phyloP scores from a whole-genome alignment of 2,888 invertebrate genomes.

The Acanthococcus lagerstroemiae region DNA sequence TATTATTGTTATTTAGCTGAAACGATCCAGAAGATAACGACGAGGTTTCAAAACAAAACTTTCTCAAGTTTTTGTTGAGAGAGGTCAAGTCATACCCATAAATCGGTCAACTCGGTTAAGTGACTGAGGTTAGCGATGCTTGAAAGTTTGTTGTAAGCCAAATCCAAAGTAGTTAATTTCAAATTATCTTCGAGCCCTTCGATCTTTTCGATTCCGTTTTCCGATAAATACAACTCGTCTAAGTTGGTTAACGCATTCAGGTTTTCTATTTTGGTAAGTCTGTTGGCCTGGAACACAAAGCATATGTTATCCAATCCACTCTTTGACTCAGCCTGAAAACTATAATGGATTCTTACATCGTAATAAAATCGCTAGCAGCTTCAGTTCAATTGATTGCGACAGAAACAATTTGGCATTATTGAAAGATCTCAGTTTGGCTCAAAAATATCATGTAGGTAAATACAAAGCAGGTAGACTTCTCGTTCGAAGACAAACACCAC shows the following conservation, averaged over 20 bases:
- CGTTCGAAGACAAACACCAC: no score
- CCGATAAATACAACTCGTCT: conserved; percentile 83
- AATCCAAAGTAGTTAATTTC: conserved; percentile 72
- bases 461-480: no score
- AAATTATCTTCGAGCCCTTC: conserved; percentile 63
- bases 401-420: not conserved
- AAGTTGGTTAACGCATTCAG: conserved; percentile 61
- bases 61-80: not conserved
- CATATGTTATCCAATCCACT: not conserved
- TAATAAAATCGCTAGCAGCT: no score
- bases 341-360: no score
- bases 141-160: conserved; percentile 77
- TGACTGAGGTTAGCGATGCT: conserved; percentile 66
- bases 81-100: conserved; percentile 63
- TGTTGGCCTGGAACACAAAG: conserved; percentile 55
- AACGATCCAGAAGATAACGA: no score
- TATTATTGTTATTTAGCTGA: conserved; percentile 82
- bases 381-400: not conserved
- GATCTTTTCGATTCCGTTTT: conserved; percentile 75
- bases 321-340: no score
- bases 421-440: no score
- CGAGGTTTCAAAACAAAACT: no score
- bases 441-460: no score
- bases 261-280: conserved; percentile 77
- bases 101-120: conserved; percentile 71